Base-by-base conservation (phyloP, 2,888 invertebrate genomes). In the Epirrhoe alternata region DNA sequence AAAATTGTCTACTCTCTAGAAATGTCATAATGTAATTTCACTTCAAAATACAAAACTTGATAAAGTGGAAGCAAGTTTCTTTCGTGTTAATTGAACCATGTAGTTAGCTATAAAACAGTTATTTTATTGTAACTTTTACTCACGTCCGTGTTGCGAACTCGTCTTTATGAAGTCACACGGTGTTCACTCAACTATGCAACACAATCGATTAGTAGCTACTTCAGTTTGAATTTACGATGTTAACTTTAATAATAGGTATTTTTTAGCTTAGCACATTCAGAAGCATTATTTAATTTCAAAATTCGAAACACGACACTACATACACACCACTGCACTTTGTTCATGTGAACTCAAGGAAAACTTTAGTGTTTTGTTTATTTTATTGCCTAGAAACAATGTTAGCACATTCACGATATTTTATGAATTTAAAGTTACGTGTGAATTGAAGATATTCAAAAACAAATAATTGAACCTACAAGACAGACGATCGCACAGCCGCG, bases 241-340 rank as follows among this genome's bases (percentile, higher is more conserved):
- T 64, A 59, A 57, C 45, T 60, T 56, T 49, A 6, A 49, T 14
- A 7, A 17, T 50, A 31, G 12, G 14, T 5, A 35, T 35, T 50
- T 58, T 10, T 49, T 30, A 42, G 30, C 50, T 42, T 52, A 52
- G 31, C 14, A 30, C 42, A 45, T 24, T 45, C 7, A 17, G 42
- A n/a, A 47, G 6, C 53, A 62, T 62, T 59, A 45, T 12, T 7
- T 5, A 16, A 74, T 84, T 86, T 87, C 82, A 83, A 88, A 88
- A 86, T 87, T 88, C 78, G 78, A 87, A 87, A 78, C 82, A 80
- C 86, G 88, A 84, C 88, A 80, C 86, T 87, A 84, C 88, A 87
- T 89, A 85, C 88, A n/a, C n/a, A n/a, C n/a, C 87, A 38, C 12
- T 12, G 38, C 88, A 80, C 72, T 17, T 63, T 52, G 56, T 56